These are phyloP conservation scores for Brachyopa scutellaris DNA, from an alignment of 2,888 invertebrate species.

Conservation along the genomic window DNA sequence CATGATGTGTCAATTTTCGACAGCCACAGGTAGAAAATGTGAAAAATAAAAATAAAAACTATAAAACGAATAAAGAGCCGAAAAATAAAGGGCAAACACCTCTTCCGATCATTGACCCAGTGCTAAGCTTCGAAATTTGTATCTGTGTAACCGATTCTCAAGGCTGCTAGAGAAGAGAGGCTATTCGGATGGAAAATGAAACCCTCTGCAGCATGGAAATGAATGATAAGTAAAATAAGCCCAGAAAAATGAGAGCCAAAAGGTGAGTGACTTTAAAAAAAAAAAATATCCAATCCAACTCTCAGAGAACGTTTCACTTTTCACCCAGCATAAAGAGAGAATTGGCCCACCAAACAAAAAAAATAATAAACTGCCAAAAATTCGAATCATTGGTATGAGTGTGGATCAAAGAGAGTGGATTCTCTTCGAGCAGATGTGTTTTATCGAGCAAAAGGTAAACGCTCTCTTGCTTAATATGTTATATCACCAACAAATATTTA, in stretches of 20 bases:
- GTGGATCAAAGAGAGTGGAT: background rate
- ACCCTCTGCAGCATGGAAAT: slow-evolving; percentile 53
- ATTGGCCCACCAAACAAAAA: slow-evolving; percentile 5
- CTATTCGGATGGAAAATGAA: slow-evolving; percentile 58
- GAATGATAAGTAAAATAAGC: background rate
- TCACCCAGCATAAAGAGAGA: slow-evolving; percentile 48
- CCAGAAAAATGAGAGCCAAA: slow-evolving; percentile 23
- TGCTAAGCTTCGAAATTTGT: slow-evolving; percentile 66
- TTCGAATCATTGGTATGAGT: background rate
- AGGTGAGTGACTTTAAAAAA: slow-evolving; percentile 69
- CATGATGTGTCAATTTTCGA: slow-evolving; percentile 30
- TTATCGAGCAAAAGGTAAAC: slow-evolving; percentile 54
- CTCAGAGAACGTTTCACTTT: slow-evolving; percentile 68
- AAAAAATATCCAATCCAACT: slow-evolving; percentile 10
- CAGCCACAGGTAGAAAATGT: slow-evolving; percentile 36
- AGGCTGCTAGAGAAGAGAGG: slow-evolving; percentile 59
- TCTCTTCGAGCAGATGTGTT: slow-evolving; percentile 37
- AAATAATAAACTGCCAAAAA: slow-evolving; percentile 52
- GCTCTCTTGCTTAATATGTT: slow-evolving; percentile 68
- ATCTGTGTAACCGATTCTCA: slow-evolving; percentile 68
- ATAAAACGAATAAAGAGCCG: slow-evolving; percentile 37
- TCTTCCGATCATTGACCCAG: slow-evolving; percentile 70
- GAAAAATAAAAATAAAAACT: too few species aligned
- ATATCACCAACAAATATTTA: slow-evolving; percentile 62
- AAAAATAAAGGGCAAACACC: slow-evolving; percentile 65